Evolutionary conservation across 2,113 vertebrate species (phyloP), one percentile per base, ranked within the genome.

Genomic region (Tychaedon coryphoeus): DNA sequence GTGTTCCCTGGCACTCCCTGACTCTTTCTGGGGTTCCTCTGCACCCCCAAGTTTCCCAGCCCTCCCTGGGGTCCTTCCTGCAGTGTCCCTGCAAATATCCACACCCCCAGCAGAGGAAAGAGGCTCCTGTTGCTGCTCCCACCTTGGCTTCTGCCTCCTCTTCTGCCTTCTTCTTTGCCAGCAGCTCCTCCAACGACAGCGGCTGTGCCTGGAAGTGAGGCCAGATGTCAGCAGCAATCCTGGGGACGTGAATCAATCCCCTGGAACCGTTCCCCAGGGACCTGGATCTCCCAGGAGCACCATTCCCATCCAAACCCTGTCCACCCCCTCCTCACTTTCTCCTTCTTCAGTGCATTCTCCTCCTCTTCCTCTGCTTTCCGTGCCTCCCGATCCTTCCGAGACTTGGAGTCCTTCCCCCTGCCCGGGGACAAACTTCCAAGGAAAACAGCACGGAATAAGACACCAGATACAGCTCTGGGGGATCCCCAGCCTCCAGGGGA

Each of bases 141-240:
- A 99, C 99, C 98, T 99, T 99, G 33, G 99, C 98, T 88, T 99
- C 99, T 1, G 99, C 99, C 95, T 99, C 99, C 76, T 99, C 99
- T 51, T 99, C 99, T 40, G 99, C 99, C 86, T 99, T 99, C 90
- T 99, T 99, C 97, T 99, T 99, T 6, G 99, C 99, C 62, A 99
- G 97, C 93, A 99, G 98, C 96, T 99, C 99, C 95, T 99, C 99
- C 96, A 99, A 92, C 74, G 99, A 99, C 60, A 99, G 97, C 0
- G 99, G 87, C 78, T 90, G 87, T 0, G 87, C 87, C 87, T 90
- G 70, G 20, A 82, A 69, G 20, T 1, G 26, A 11, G 3, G 6
- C 9, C 34, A 14, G 25, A 48, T 19, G 3, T 90, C 70, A 90
- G 40, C 34, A 69, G 16, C 38, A 15, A 7, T 19, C 23, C 26